Evolutionary conservation across 2,797 vertebrate genomes (phyloP).

Genomic region (Craterocephalus amniculus): DNA sequence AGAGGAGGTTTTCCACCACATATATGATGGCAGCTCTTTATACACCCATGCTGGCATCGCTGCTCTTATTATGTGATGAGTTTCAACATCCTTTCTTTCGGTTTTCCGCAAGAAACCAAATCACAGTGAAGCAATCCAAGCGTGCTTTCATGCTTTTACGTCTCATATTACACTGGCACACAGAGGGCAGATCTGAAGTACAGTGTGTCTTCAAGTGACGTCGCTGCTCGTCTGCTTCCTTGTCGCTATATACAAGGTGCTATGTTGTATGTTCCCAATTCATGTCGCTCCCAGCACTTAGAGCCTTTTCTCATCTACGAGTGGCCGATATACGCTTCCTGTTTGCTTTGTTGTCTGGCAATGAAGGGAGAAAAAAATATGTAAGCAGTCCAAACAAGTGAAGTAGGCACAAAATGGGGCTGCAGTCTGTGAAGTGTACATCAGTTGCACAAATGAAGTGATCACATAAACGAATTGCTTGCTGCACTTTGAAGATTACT

Average conservation of each 20-base stretch:
- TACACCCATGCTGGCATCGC: conserved; percentile 2
- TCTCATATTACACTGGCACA: conserved; percentile 29
- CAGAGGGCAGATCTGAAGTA: conserved; percentile 35
- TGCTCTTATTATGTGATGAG: conserved; percentile 11
- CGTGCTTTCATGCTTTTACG: conserved; percentile 11
- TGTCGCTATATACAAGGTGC: conserved; percentile 29
- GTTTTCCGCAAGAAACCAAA: neutral
- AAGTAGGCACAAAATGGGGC: conserved; percentile 60
- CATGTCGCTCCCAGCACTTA: conserved; percentile 47
- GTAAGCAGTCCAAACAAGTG: conserved; percentile 49
- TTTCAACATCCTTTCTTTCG: conserved; percentile 11
- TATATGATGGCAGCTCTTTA: conserved; percentile 20
- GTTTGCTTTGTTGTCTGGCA: conserved; percentile 36
- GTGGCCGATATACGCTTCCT: conserved; percentile 47
- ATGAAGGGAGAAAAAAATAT: conserved; percentile 36
- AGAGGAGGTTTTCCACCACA: conserved; percentile 32
- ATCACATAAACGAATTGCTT: conserved; percentile 49
- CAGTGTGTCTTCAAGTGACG: conserved; percentile 22
- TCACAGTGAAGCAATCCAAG: neutral
- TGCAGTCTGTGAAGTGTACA: conserved; percentile 61
- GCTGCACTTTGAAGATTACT: conserved; percentile 41
- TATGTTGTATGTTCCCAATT: conserved; percentile 26
- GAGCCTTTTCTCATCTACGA: conserved; percentile 35
- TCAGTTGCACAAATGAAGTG: conserved; percentile 52
- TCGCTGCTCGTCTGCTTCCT: conserved; percentile 36